phyloP scores from a whole-genome alignment of 2,797 vertebrate species.

The Heteromormyrus szaboi region DNA sequence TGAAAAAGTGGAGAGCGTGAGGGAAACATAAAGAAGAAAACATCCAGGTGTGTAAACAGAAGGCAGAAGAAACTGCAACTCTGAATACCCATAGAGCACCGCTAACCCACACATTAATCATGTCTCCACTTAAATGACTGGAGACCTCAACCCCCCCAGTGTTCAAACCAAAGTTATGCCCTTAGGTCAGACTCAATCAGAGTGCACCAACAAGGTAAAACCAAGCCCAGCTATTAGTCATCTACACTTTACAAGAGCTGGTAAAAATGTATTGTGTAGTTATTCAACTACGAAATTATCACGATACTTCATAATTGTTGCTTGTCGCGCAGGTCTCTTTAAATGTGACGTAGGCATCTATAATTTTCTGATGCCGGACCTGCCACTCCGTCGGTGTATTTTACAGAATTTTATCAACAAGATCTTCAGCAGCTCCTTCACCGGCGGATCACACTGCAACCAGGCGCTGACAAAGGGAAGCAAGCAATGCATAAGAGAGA shows the following conservation, averaged over 20 bases:
- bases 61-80: neutral
- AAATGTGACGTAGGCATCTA: slow-evolving; percentile 43
- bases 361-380: slow-evolving; percentile 46
- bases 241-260: neutral
- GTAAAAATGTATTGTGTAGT: neutral
- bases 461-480: slow-evolving; percentile 36
- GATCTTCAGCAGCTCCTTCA: slow-evolving; percentile 45
- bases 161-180: neutral
- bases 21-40: neutral
- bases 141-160: neutral
- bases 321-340: slow-evolving; percentile 36
- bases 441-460: slow-evolving; percentile 57
- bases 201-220: neutral
- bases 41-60: neutral
- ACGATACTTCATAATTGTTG: neutral
- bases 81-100: neutral
- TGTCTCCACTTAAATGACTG: neutral
- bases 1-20: slow-evolving; percentile 30
- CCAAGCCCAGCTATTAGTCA: neutral
- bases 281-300: neutral
- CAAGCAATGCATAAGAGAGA: neutral
- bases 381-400: neutral
- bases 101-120: neutral
- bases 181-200: neutral
- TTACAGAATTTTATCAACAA: slow-evolving; percentile 28